A percentile compares a stretch with the other conserved stretches of the same genome.
These are phyloP conservation scores for Nyctereutes procyonoides DNA, from an alignment of 2,113 vertebrate species.

Conservation along the genomic window DNA sequence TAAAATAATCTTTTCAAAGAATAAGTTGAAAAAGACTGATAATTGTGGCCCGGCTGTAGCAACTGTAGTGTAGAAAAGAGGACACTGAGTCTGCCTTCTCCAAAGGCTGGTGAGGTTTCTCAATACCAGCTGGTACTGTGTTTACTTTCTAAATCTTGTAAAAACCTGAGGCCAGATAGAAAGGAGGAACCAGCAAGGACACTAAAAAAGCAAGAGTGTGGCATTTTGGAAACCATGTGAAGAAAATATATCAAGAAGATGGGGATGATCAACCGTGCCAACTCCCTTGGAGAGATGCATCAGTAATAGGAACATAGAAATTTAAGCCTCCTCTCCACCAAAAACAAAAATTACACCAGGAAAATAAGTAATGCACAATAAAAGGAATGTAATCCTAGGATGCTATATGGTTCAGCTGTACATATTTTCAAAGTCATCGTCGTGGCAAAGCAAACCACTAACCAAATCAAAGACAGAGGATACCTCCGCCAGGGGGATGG, in stretches of 20 bases:
- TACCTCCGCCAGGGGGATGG: accelerated
- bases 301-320: neutral
- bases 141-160: neutral
- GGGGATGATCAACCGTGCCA: accelerated
- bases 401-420: neutral
- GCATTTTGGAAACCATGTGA: no score
- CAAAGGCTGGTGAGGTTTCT: neutral
- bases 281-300: neutral
- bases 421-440: neutral
- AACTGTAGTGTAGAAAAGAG: neutral
- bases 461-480: neutral
- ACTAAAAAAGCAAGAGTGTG: neutral
- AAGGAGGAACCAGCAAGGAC: neutral
- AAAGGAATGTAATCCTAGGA: neutral
- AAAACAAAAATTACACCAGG: neutral
- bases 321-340: neutral
- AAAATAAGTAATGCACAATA: neutral
- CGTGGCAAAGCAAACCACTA: neutral
- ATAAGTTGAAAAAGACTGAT: neutral
- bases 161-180: neutral
- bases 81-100: accelerated
- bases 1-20: neutral
- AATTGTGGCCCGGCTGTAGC: neutral
- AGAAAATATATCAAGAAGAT: neutral
- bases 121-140: no score